Evolutionary conservation across 2,113 vertebrate genomes (phyloP).

Genomic region (Bos javanicus): DNA sequence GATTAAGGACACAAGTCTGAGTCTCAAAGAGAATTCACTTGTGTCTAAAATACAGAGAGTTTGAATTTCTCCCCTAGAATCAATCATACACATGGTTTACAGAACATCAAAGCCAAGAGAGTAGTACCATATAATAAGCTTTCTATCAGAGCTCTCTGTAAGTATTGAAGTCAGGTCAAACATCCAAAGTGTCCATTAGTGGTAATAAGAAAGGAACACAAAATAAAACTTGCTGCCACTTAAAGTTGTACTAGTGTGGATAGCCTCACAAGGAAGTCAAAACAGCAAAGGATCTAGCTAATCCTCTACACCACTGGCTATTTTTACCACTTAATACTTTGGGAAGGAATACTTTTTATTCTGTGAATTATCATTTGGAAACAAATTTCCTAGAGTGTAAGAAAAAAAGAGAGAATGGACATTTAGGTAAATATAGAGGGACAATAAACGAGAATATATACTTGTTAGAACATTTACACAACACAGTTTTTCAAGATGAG

Average conservation of each 20-base stretch:
- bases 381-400: not conserved
- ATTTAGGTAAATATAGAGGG: not conserved
- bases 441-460: not conserved
- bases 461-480: not conserved
- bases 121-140: slow-evolving; percentile 8
- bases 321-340: slow-evolving; percentile 3
- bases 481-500: not conserved
- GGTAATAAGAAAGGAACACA: slow-evolving; percentile 40
- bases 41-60: not conserved
- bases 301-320: not conserved
- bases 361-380: not conserved
- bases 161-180: slow-evolving; percentile 34
- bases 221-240: slow-evolving; percentile 47
- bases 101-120: slow-evolving; percentile 39
- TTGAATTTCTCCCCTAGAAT: slow-evolving; percentile 40
- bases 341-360: not conserved
- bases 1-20: not conserved
- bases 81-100: not conserved
- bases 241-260: not conserved
- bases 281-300: not conserved
- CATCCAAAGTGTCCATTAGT: slow-evolving; percentile 14
- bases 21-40: slow-evolving; percentile 29
- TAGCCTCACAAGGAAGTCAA: not conserved
- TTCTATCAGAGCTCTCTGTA: not conserved
- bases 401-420: not conserved